Base-by-base conservation (phyloP, 2,797 vertebrate genomes). In the Corythornis leucogaster region DNA sequence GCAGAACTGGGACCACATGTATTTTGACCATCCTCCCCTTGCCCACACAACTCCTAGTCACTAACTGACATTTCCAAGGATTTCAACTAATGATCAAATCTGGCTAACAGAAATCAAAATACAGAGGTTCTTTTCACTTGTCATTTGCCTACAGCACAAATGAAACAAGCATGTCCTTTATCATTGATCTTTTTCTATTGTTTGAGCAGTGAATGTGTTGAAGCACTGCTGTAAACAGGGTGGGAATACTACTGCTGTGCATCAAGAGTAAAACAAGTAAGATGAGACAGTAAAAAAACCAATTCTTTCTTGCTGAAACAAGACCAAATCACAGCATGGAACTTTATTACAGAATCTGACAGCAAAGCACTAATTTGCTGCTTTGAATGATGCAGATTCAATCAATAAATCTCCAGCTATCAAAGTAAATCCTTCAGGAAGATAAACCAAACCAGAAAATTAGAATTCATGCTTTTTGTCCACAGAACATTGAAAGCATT, bases 241-340 rank as follows among this genome's bases (percentile, higher is more conserved):
- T 82, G 21, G 26, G 28, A 70, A 86, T 38, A 74, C 8, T 57
- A 54, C 57, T 77, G 38, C 77, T 91, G 70, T 58, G 75, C 51
- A 46, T 71, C n/a, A 67, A 53, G 33, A 77, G 12, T 51, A 85
- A 92, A 90, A 81, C 33, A 86, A 88, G 63, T 55, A 73, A 80
- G 77, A 85, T 25, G 78, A 83, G 59, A 78, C 25, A 71, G 11
- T 38, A 33, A 79, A 78, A 87, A 54, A 17, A 15, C 33, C 25
- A 18, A 61, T 40, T 30, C 8, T 87, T 92, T 74, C 17, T 45
- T 78, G 30, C 42, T 88, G 89, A 95, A 96, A 82, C n/a, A 88
- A 58, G 78, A 90, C 66, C 85, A 93, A 92, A 93, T 88, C 75
- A 91, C 91, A 93, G 80, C 78, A 80, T 55, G 80, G 71, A 84